phyloP scores from a whole-genome alignment of 2,888 invertebrate genomes.

The Drosophila dives region DNA sequence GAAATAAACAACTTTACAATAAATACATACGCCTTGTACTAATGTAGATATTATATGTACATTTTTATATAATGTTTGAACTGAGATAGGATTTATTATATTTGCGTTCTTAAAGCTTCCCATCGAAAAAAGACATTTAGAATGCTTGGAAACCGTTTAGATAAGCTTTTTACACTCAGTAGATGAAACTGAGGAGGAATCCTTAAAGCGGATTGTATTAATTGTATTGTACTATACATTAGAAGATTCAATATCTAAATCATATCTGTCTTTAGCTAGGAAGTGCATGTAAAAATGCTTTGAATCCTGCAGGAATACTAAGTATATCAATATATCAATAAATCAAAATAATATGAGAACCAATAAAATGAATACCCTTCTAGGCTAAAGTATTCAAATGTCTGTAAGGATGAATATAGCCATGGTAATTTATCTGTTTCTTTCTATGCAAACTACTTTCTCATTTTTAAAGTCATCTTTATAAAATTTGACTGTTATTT shows the following conservation, averaged over 20 bases:
- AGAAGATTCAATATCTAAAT: background rate
- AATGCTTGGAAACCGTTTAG: background rate
- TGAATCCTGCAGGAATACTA: background rate
- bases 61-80: background rate
- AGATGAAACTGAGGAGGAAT: background rate
- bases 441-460: background rate
- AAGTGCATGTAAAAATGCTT: background rate
- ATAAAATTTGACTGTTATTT: background rate
- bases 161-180: background rate
- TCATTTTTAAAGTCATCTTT: background rate
- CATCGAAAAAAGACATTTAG: background rate
- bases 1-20: background rate
- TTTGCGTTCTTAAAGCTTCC: background rate
- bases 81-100: background rate
- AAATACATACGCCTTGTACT: background rate
- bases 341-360: too few species aligned
- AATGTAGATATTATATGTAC: background rate
- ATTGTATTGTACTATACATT: too few species aligned
- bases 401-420: background rate
- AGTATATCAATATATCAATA: too few species aligned
- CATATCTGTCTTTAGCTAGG: background rate
- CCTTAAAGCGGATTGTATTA: background rate
- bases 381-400: background rate
- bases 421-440: background rate
- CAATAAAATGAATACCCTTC: background rate